Percentiles rank a stretch among this genome's conserved stretches.
Conservation (phyloP, 2,797 vertebrate species). For the Lithobates sylvaticus region DNA sequence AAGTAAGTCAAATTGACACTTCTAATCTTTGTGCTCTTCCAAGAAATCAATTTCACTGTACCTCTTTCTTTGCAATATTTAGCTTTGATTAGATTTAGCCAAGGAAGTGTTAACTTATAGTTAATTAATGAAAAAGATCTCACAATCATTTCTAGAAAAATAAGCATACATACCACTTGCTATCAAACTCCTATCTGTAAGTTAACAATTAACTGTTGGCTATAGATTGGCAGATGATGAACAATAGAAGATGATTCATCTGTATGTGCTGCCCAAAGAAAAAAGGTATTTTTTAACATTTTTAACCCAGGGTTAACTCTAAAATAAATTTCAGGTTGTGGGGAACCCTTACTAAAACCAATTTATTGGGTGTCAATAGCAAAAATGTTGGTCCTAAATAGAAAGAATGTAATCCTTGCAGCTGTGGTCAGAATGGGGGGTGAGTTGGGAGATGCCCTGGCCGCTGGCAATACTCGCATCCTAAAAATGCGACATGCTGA, state of each 20-base stretch:
- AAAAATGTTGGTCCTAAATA: too few relatives aligned
- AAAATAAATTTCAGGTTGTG: too few relatives aligned
- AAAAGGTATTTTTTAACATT: neutral
- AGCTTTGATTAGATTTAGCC: slow-evolving; percentile 66
- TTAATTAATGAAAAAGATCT: slow-evolving; percentile 72
- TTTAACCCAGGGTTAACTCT: too few relatives aligned
- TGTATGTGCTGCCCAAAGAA: neutral
- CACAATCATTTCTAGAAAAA: slow-evolving; percentile 72
- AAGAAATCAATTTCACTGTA: neutral
- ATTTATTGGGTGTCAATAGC: too few relatives aligned
- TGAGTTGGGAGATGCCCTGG: too few relatives aligned
- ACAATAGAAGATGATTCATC: neutral
- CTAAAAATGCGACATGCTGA: too few relatives aligned
- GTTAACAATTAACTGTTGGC: neutral
- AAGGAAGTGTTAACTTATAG: slow-evolving; percentile 66
- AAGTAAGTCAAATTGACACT: neutral
- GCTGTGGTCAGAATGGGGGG: too few relatives aligned
- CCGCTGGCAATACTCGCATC: too few relatives aligned
- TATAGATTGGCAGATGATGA: neutral
- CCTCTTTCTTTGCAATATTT: slow-evolving; percentile 67
- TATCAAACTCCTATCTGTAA: neutral
- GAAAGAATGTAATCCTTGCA: too few relatives aligned
- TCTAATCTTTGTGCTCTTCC: neutral
- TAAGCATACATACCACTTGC: slow-evolving; percentile 47
- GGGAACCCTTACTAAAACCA: too few relatives aligned